A percentile compares a stretch with the other conserved stretches of the same genome.
Evolutionary conservation across 2,797 vertebrate genomes (phyloP).

Genomic region (Gymnodraco acuticeps): DNA sequence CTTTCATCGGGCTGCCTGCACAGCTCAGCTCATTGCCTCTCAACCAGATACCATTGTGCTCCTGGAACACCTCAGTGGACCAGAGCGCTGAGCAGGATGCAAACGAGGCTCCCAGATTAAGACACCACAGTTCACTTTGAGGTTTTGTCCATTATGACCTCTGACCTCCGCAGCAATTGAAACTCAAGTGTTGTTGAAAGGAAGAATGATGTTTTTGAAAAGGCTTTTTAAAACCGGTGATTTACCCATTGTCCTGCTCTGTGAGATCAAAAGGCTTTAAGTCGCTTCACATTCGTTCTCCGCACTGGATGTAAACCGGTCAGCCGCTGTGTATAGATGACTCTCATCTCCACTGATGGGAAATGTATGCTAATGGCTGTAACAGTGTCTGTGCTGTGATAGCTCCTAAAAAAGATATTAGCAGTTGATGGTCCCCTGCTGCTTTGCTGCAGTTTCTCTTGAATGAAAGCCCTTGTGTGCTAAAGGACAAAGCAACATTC

Average conservation of each 20-base stretch:
- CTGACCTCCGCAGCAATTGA: conserved; percentile 34
- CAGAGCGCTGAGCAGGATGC: conserved; percentile 5
- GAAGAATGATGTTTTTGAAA: conserved; percentile 13
- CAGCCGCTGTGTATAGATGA: conserved; percentile 27
- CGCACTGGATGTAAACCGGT: conserved; percentile 43
- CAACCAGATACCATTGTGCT: background rate
- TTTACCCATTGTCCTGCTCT: conserved; percentile 23
- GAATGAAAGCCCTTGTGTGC: conserved; percentile 39
- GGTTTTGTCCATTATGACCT: conserved; percentile 29
- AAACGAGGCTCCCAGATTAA: conserved; percentile 11
- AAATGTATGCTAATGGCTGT: conserved; percentile 38
- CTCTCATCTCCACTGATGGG: conserved; percentile 30
- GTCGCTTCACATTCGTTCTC: conserved; percentile 35
- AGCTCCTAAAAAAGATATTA: conserved; percentile 38
- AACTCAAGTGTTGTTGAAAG: conserved; percentile 33
- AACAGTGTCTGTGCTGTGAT: conserved; percentile 31
- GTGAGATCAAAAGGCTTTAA: conserved; percentile 40
- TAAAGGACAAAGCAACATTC: conserved; percentile 26
- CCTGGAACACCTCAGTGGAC: conserved; percentile 16
- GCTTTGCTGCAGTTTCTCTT: conserved; percentile 32
- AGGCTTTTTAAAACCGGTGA: conserved; percentile 25
- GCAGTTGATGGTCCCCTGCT: conserved; percentile 24
- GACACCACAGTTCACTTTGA: background rate
- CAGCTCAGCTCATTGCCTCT: conserved; percentile 13
- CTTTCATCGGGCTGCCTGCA: conserved; percentile 5